phyloP scores from a whole-genome alignment of 2,113 vertebrate genomes.

The Oryzias javanicus region DNA sequence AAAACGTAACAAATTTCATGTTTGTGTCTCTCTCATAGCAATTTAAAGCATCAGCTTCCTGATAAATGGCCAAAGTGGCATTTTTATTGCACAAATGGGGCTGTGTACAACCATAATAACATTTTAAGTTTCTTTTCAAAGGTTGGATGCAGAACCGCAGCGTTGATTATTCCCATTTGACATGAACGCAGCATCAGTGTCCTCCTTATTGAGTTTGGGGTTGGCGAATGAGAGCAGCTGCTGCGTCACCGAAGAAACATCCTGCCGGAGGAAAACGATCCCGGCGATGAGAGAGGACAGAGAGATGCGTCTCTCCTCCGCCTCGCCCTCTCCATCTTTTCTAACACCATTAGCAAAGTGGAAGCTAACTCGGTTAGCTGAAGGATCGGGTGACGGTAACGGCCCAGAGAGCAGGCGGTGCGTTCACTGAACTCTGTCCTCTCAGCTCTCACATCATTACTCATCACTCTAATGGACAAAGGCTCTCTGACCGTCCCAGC shows the following conservation, averaged over 20 bases:
- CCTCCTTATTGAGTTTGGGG: conserved; percentile 42
- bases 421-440: conserved; percentile 44
- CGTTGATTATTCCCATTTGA: conserved; percentile 38
- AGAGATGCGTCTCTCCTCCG: conserved; percentile 31
- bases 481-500: conserved; percentile 14
- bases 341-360: conserved; percentile 66
- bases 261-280: conserved; percentile 21
- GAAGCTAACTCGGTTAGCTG: conserved; percentile 64
- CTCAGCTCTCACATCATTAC: conserved; percentile 43
- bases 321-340: conserved; percentile 39
- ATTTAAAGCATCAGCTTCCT: neutral
- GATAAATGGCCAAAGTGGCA: neutral
- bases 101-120: neutral
- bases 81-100: neutral
- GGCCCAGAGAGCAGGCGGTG: conserved; percentile 37
- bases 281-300: conserved; percentile 11
- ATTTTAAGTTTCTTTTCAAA: conserved; percentile 7
- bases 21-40: neutral
- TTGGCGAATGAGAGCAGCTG: conserved; percentile 22
- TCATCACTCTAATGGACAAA: conserved; percentile 54
- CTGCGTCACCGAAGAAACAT: conserved; percentile 9
- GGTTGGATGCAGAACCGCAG: conserved; percentile 25
- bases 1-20: neutral
- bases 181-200: conserved; percentile 42
- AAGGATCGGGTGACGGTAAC: conserved; percentile 51